Percentiles rank a stretch among this genome's conserved stretches.
These are phyloP conservation scores for Aphelinus atriplicis DNA, from an alignment of 1,140 invertebrate species.

Conservation along the genomic window DNA sequence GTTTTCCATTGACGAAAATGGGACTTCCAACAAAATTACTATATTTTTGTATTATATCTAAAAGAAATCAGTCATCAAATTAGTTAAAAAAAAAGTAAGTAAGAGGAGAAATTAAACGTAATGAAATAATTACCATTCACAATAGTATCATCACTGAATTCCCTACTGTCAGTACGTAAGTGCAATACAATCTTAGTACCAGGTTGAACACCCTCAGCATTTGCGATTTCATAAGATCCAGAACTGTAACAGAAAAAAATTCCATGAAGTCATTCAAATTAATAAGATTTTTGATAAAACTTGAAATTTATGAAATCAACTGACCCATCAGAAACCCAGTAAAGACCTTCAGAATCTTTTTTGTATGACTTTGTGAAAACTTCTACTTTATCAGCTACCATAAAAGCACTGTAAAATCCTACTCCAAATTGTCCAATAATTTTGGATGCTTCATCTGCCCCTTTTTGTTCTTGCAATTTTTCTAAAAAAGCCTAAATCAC, in stretches of 20 bases:
- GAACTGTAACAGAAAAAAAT: constrained; percentile 67
- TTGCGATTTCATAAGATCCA: constrained; percentile 89
- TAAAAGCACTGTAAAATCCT: constrained; percentile 97
- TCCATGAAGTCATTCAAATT: not conserved
- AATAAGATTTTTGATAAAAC: not conserved
- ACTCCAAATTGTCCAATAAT: constrained; percentile 99
- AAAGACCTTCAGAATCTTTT: constrained; percentile 74
- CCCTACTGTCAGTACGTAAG: constrained; percentile 85
- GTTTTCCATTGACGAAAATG: constrained; percentile 89
- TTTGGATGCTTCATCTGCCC: constrained; percentile 71
- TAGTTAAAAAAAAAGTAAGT: not conserved
- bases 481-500: constrained; percentile 79
- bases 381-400: constrained; percentile 95
- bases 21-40: constrained; percentile 96
- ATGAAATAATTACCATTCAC: constrained; percentile 73
- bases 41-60: constrained; percentile 93
- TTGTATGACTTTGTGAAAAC: constrained; percentile 82
- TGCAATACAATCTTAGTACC: constrained; percentile 95
- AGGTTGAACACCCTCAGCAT: constrained; percentile 81
- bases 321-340: constrained; percentile 92
- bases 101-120: constrained; percentile 8
- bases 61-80: constrained; percentile 49
- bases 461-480: constrained; percentile 79
- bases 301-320: constrained; percentile 35
- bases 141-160: constrained; percentile 88